Conservation (phyloP, 2,797 vertebrate genomes). For the Sphenopsis melanotis region DNA sequence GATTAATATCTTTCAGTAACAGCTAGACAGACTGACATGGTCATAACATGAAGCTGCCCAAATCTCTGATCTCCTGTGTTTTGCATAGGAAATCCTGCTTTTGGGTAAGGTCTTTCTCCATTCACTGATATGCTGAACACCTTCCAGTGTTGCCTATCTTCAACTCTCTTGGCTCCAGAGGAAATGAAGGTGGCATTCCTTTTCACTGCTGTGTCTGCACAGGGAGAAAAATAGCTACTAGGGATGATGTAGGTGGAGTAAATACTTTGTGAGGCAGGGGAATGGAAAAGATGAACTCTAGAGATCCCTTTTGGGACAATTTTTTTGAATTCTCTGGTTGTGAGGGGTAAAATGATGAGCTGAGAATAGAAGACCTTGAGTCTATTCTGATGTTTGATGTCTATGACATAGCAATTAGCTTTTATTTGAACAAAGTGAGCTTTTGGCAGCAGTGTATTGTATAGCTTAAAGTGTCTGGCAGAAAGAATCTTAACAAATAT, state of each 20-base stretch:
- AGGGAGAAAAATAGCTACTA: background rate
- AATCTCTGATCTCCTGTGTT: background rate
- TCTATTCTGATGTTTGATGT: background rate
- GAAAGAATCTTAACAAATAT: background rate
- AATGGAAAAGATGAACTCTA: background rate
- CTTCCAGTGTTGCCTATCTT: background rate
- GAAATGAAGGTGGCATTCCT: background rate
- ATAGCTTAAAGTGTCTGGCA: background rate
- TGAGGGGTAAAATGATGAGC: background rate
- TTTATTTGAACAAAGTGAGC: background rate
- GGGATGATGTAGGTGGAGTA: background rate
- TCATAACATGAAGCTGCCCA: background rate
- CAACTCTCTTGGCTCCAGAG: background rate
- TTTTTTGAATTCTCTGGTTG: background rate
- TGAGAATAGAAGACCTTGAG: background rate
- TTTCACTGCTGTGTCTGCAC: background rate
- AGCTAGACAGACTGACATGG: background rate
- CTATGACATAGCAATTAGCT: background rate
- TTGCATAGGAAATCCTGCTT: background rate
- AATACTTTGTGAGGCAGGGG: background rate
- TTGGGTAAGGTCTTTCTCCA: background rate
- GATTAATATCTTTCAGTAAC: background rate
- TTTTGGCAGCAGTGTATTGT: background rate
- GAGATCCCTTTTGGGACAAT: background rate
- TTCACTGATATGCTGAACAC: background rate